Conservation (phyloP, 2,888 invertebrate genomes). For the Phrixothrix hirtus region DNA sequence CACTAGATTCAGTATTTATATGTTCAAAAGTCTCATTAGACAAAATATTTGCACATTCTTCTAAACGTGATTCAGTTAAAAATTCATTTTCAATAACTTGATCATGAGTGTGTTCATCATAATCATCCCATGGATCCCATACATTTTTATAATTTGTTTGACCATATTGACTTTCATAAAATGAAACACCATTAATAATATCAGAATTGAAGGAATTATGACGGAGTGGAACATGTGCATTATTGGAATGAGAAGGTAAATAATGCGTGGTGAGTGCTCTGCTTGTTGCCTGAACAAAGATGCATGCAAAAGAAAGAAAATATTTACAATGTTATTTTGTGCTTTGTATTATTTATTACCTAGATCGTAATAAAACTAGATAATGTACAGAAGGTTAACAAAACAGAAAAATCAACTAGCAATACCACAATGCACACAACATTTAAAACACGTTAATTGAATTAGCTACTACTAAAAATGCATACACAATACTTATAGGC, state of each 20-base stretch:
- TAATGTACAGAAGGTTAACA: conserved; percentile 2
- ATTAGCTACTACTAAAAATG: background rate
- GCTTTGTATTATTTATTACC: conserved; percentile 37
- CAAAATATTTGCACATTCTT: background rate
- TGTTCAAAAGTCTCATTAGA: conserved; percentile 1
- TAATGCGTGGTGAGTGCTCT: conserved; percentile 38
- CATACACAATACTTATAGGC: background rate
- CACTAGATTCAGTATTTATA: background rate
- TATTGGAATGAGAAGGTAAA: conserved; percentile 26
- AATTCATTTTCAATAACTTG: background rate
- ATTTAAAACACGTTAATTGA: background rate
- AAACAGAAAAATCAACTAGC: conserved; percentile 6
- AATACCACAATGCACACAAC: conserved; percentile 1
- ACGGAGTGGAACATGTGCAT: conserved; percentile 10
- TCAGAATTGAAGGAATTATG: conserved; percentile 10
- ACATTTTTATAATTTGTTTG: conserved; percentile 50
- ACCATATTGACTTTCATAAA: conserved; percentile 9
- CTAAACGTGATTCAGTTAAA: background rate
- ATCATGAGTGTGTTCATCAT: conserved; percentile 45
- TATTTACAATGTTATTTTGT: conserved; percentile 40
- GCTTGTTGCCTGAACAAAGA: conserved; percentile 48
- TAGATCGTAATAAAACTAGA: conserved; percentile 19
- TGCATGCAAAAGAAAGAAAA: conserved; percentile 53
- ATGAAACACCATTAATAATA: conserved; percentile 3
- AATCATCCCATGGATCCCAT: conserved; percentile 78